Conservation (phyloP, 2,113 vertebrate species). For the Gasterosteus nipponicus region DNA sequence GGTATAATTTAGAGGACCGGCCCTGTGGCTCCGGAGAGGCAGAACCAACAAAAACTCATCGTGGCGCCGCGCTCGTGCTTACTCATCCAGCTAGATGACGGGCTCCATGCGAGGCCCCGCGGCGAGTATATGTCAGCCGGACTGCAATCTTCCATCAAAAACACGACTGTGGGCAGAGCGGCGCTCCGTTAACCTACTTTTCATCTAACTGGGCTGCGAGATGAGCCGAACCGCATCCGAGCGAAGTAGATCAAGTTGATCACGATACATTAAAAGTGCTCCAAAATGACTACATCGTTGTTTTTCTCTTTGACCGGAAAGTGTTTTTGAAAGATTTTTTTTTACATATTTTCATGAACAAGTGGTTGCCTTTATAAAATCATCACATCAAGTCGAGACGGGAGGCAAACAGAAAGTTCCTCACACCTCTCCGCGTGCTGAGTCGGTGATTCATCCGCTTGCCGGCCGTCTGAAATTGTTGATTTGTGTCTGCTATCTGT, state of each 20-base stretch:
- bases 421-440: conserved; percentile 58
- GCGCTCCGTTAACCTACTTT: conserved; percentile 67
- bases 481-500: conserved; percentile 15
- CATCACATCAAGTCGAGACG: conserved; percentile 2
- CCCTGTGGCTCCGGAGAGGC: conserved; percentile 24
- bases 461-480: conserved; percentile 19
- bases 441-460: conserved; percentile 11
- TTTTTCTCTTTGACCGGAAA: background rate
- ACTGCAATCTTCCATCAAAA: conserved; percentile 61
- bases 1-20: conserved; percentile 30
- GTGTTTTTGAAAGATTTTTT: background rate
- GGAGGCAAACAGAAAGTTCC: conserved; percentile 4
- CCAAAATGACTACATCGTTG: background rate
- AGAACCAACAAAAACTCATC: conserved; percentile 23
- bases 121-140: conserved; percentile 59
- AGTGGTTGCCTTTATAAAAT: background rate
- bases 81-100: conserved; percentile 18
- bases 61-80: conserved; percentile 15
- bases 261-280: background rate
- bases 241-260: conserved; percentile 9
- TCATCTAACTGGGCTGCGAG: conserved; percentile 31
- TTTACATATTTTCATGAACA: background rate
- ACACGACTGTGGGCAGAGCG: conserved; percentile 54
- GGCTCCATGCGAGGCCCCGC: conserved; percentile 38
- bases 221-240: conserved; percentile 29